A percentile compares a stretch with the other conserved stretches of the same genome.
These are phyloP conservation scores for Pao palembangensis DNA, from an alignment of 2,113 vertebrate genomes.

Conservation along the genomic window DNA sequence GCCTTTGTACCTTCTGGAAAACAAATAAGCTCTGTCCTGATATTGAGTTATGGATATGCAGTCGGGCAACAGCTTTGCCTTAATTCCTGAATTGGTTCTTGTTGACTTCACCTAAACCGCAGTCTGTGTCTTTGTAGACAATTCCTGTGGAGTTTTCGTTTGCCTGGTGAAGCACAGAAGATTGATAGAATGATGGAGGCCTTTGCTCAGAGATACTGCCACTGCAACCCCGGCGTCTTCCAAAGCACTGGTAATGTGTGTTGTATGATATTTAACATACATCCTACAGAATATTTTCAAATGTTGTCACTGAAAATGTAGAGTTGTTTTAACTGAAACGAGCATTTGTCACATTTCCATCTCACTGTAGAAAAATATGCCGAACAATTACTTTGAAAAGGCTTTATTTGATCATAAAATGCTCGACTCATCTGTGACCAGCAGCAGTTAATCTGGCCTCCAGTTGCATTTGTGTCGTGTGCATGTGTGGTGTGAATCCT, in stretches of 20 bases:
- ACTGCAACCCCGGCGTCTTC: conserved; percentile 88
- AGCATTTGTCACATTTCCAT: no score
- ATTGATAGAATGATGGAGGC: conserved; percentile 96
- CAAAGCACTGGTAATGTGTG: conserved; percentile 81
- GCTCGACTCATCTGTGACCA: no score
- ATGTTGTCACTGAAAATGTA: no score
- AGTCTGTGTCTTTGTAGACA: conserved; percentile 72
- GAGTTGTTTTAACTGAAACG: not conserved
- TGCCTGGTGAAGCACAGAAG: conserved; percentile 90
- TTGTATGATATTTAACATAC: no score
- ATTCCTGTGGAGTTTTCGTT: conserved; percentile 92
- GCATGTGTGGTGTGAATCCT: no score
- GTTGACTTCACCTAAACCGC: conserved; percentile 15
- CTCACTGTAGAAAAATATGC: no score
- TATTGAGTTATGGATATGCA: not conserved
- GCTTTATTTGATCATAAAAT: no score
- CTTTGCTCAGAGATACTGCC: conserved; percentile 88
- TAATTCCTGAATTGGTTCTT: not conserved
- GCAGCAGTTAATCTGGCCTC: no score
- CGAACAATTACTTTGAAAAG: no score
- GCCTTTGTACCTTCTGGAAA: not conserved
- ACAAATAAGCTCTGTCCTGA: conserved; percentile 22
- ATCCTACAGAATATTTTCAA: no score
- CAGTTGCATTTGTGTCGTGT: no score
- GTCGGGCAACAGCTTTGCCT: no score